phyloP scores from a whole-genome alignment of 2,888 invertebrate genomes.

The Allygus modestus region DNA sequence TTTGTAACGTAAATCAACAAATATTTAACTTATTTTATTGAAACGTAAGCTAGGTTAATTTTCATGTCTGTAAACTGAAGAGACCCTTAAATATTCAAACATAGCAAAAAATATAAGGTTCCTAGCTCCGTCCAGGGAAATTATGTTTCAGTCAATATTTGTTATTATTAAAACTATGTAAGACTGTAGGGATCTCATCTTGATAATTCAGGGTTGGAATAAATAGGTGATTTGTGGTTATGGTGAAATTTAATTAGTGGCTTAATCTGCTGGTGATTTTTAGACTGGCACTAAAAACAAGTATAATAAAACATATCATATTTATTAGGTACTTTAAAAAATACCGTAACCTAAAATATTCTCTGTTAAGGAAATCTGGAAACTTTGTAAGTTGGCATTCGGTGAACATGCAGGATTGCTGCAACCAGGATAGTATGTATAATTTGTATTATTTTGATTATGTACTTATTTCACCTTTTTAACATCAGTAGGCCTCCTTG shows the following conservation, averaged over 20 bases:
- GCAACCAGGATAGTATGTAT: too few relatives aligned
- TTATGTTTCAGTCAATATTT: background rate
- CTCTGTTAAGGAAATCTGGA: too few relatives aligned
- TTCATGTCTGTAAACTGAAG: background rate
- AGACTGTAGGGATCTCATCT: conserved; percentile 3
- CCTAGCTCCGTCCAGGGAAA: conserved; percentile 11
- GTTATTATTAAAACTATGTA: background rate
- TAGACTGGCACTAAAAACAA: too few relatives aligned
- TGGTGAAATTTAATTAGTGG: background rate
- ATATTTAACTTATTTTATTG: background rate
- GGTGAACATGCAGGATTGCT: too few relatives aligned
- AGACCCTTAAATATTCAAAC: background rate
- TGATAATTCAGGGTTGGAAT: background rate
- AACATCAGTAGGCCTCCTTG: too few relatives aligned
- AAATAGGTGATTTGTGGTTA: background rate
- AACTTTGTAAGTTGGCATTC: too few relatives aligned
- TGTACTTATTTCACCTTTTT: too few relatives aligned
- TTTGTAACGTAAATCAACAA: conserved; percentile 1
- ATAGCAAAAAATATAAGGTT: background rate
- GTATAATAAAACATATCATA: too few relatives aligned
- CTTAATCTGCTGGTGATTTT: background rate
- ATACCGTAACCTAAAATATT: too few relatives aligned
- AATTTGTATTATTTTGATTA: too few relatives aligned
- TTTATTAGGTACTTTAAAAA: too few relatives aligned
- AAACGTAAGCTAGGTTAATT: background rate